Base-by-base conservation (phyloP, 1,140 invertebrate species). In the Apis laboriosa region DNA sequence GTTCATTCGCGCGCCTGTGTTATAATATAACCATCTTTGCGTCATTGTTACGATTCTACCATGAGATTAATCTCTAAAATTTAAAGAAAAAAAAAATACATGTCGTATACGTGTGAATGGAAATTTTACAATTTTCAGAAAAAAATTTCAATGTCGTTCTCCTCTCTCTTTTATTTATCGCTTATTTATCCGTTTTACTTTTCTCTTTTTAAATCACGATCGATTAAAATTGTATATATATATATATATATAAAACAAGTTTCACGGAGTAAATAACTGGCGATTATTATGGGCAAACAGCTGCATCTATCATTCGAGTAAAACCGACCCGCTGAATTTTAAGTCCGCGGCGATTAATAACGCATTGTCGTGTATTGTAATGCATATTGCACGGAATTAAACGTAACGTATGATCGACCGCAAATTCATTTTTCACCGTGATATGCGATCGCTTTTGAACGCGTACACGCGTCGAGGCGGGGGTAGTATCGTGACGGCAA, bases 341-440 rank as follows among this genome's bases (percentile, higher is more conserved):
- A 66, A 75, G 53, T 66, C 34, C 1, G 9, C 4, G 28, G 61
- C 61, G 74, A 80, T 74, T 80, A 74, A 80, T 80, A 73, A 80
- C 43, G n/a, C 55, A 72, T 79, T 68, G 66, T 53, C 56, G 55
- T 56, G 70, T 15, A 66, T 66, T 49, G 71, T 66, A 66, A 80
- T 74, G 28, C 71, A 66, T 66, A 74, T 66, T 58, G 68, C 28
- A 3, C 53, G 9, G 51, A 28, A 53, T 66, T 55, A 24, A 73
- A 43, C 55, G 51, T 63, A 64, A 75, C 71, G 34, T 74, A 75
- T 67, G 79, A 80, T 80, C 71, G 60, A 67, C 79, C 71, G 51
- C 51, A 51, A 79, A 74, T 74, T 74, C 71, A 80, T 80, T 80
- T 80, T 74, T 80, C 70, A 56, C 28, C 34, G 58, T 64, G 78